Evolutionary conservation across 2,888 invertebrate genomes (phyloP).

Genomic region (Apoderus coryli): DNA sequence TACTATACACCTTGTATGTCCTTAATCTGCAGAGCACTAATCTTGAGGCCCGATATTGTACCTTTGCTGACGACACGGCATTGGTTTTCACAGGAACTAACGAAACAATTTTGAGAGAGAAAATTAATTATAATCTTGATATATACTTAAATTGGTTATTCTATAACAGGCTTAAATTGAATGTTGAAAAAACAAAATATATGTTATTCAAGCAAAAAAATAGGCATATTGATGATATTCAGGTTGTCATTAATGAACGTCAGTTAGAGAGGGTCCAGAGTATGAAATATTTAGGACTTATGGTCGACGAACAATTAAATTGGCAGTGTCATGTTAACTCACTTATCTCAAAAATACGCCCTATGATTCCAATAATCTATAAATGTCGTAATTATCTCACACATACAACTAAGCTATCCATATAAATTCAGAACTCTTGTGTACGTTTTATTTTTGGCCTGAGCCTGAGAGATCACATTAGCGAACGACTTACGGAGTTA

Average conservation of each 20-base stretch:
- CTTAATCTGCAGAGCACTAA: constrained; percentile 6
- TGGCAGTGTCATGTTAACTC: constrained; percentile 6
- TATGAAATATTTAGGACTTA: constrained; percentile 8
- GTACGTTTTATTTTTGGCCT: too few relatives aligned
- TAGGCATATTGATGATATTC: too few relatives aligned
- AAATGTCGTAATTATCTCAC: too few relatives aligned
- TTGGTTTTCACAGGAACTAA: constrained; percentile 5
- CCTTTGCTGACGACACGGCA: constrained; percentile 8
- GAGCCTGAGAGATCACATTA: too few relatives aligned
- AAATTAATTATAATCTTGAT: constrained; percentile 7
- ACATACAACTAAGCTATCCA: too few relatives aligned
- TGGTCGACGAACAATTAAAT: constrained; percentile 7
- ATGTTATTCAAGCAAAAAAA: constrained; percentile 10
- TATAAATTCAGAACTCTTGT: too few relatives aligned
- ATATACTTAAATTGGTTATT: constrained; percentile 6
- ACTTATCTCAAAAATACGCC: constrained; percentile 6
- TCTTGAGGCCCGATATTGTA: constrained; percentile 6
- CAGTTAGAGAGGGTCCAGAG: too few relatives aligned
- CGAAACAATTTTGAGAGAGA: constrained; percentile 4
- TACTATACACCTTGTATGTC: constrained; percentile 7
- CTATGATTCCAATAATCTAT: constrained; percentile 4
- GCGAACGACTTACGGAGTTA: too few relatives aligned
- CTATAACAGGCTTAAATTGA: constrained; percentile 6
- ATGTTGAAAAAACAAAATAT: constrained; percentile 6
- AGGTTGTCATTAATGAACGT: too few relatives aligned